phyloP scores from a whole-genome alignment of 2,797 vertebrate species.

The Rhinogobio ventralis region DNA sequence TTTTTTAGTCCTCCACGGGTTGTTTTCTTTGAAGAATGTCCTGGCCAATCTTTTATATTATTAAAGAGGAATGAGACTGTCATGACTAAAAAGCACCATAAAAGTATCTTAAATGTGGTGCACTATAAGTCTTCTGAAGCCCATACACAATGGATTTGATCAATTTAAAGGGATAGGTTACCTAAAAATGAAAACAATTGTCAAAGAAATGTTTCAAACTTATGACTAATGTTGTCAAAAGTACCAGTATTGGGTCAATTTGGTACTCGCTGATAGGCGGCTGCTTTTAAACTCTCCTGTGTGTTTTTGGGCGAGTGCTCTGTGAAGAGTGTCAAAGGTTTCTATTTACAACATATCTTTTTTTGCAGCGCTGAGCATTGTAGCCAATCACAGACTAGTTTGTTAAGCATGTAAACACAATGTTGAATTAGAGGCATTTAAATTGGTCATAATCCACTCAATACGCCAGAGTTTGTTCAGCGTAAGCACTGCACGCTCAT shows the following conservation, averaged over 20 bases:
- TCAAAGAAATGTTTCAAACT: background rate
- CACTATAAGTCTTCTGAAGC: background rate
- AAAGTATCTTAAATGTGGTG: conserved; percentile 1
- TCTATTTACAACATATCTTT: no score
- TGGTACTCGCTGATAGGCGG: background rate
- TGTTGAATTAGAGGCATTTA: no score
- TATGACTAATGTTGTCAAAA: background rate
- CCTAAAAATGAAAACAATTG: background rate
- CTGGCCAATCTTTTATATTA: background rate
- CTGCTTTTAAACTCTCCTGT: background rate
- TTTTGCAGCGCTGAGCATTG: no score
- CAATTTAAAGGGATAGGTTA: background rate
- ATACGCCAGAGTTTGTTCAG: no score
- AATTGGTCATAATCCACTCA: no score
- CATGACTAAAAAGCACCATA: background rate
- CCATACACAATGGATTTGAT: background rate
- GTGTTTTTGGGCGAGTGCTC: no score
- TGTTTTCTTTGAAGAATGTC: background rate
- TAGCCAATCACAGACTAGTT: no score
- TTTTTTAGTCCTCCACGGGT: background rate
- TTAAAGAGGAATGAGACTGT: background rate
- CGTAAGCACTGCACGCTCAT: no score
- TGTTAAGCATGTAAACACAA: no score
- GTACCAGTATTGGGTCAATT: no score
- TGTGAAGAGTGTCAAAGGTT: no score